phyloP scores from a whole-genome alignment of 2,797 vertebrate species.

The Anableps anableps region DNA sequence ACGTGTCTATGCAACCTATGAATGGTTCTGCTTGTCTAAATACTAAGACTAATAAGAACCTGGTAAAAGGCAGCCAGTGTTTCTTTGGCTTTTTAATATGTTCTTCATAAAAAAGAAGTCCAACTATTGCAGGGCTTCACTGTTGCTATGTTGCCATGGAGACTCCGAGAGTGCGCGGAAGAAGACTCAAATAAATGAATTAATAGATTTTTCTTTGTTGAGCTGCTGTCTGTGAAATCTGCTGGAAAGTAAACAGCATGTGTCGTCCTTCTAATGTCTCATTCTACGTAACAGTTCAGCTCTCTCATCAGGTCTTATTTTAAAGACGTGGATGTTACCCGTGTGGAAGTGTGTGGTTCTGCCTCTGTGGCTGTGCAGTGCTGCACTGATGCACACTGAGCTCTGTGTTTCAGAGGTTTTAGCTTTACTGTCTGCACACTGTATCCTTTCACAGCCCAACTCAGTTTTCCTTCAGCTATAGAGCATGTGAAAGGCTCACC shows the following conservation, averaged over 20 bases:
- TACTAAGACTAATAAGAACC: not conserved
- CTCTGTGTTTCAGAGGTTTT: not conserved
- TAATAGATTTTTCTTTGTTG: not conserved
- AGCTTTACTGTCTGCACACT: not conserved
- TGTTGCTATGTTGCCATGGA: slow-evolving; percentile 10
- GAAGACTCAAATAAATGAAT: not conserved
- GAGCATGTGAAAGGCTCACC: not conserved
- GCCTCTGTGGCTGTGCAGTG: not conserved
- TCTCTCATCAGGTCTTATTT: not conserved
- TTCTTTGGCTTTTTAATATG: slow-evolving; percentile 4
- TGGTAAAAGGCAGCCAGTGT: not conserved
- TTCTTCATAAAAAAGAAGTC: slow-evolving; percentile 15
- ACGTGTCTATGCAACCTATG: not conserved
- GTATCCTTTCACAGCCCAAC: not conserved
- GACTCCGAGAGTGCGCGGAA: not conserved
- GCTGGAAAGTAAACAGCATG: not conserved
- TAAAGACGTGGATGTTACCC: not conserved
- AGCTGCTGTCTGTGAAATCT: not conserved
- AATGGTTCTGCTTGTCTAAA: not conserved
- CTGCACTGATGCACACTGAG: not conserved
- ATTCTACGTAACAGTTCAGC: not conserved
- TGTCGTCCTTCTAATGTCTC: not conserved
- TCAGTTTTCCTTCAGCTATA: not conserved
- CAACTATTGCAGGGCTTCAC: not conserved
- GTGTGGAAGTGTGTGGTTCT: not conserved